Conservation (phyloP, 2,797 vertebrate genomes). For the Muscicapa striata region DNA sequence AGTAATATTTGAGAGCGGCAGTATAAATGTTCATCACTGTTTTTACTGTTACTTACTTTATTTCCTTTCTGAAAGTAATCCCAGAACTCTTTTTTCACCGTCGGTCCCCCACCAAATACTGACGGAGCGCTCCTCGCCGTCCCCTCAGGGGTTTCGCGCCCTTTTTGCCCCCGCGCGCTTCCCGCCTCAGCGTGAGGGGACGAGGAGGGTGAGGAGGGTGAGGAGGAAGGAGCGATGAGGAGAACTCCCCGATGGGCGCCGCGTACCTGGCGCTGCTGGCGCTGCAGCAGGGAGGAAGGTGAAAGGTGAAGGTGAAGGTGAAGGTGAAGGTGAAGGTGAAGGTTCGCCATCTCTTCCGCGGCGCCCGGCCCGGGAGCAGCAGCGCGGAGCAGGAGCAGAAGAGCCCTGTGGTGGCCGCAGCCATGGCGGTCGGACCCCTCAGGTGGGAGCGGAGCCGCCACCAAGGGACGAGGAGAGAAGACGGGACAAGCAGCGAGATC, state of each 20-base stretch:
- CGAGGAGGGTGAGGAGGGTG: neutral
- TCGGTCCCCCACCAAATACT: accelerated
- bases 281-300: neutral
- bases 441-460: neutral
- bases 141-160: neutral
- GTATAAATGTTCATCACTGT: neutral
- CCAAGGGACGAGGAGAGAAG: neutral
- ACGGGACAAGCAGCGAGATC: no score
- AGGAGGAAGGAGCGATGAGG: neutral
- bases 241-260: no score
- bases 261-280: neutral
- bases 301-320: neutral
- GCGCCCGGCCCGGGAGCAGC: neutral
- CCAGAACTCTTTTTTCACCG: neutral
- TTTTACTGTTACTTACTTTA: neutral
- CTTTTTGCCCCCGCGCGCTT: neutral
- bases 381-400: neutral
- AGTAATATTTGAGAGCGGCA: neutral
- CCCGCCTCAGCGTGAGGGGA: no score
- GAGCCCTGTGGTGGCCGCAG: neutral
- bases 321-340: neutral
- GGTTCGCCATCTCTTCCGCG: neutral
- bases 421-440: neutral
- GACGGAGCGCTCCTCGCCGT: neutral
- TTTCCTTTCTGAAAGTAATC: neutral